Conservation (phyloP, 2,113 vertebrate genomes). For the Crotalus viridis region DNA sequence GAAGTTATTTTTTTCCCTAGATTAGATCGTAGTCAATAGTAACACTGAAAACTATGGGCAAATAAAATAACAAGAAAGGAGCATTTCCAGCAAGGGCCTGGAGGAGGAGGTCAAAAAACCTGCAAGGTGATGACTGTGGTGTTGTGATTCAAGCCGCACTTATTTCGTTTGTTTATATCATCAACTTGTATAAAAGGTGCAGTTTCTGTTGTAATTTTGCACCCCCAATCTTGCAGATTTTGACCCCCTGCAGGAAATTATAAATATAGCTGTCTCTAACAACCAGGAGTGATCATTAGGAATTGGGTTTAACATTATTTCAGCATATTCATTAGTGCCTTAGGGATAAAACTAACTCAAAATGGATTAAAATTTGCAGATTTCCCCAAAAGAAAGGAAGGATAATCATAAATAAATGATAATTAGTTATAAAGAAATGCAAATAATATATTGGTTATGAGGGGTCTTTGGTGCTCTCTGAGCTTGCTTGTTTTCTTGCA, state of each 20-base stretch:
- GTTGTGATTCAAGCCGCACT: background rate
- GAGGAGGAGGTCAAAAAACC: background rate
- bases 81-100: background rate
- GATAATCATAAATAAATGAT: conserved; percentile 38
- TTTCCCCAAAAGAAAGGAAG: conserved; percentile 25
- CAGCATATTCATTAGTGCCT: conserved; percentile 41
- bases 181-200: background rate
- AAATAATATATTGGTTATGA: background rate
- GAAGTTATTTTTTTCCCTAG: background rate
- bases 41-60: conserved; percentile 8
- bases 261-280: conserved; percentile 6
- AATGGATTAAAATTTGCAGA: conserved; percentile 41
- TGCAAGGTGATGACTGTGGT: background rate
- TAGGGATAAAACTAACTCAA: conserved; percentile 43
- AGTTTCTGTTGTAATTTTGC: background rate
- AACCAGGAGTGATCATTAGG: background rate
- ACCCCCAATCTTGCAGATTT: background rate
- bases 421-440: conserved; percentile 44
- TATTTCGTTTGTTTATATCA: background rate
- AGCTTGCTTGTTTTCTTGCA: background rate
- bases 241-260: background rate
- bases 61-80: conserved; percentile 1
- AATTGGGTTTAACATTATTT: conserved; percentile 40
- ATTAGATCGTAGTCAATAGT: conserved; percentile 13
- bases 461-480: background rate